Evolutionary conservation across 2,113 vertebrate species (phyloP), one percentile per base, ranked within the genome.

Genomic region (Lampris incognitus): DNA sequence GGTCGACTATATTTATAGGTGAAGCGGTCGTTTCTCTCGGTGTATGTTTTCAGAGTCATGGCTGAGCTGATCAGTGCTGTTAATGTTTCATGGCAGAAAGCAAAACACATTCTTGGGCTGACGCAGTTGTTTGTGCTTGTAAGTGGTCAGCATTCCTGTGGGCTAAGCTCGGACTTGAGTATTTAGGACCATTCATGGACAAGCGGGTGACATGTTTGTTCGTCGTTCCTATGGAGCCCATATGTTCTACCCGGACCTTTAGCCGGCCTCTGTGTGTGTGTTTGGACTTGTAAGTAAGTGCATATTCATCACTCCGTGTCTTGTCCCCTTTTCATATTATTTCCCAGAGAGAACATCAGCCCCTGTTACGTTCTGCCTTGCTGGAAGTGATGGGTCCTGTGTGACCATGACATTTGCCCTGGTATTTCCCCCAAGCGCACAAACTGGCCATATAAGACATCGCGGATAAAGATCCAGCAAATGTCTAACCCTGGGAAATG

Each of bases 101-200:
- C n/a, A 41, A 36, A 37, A 10, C 68, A 48, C 39, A 9, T 55
- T 8, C 1, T 9, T 42, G 0, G 9, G 5, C 54, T 40, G 39
- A 73, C 52, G 66, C 75, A 69, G 52, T 52, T 3, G 51, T 76
- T 72, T 86, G 66, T 55, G 80, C 78, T 85, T 79, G 65, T 71
- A 66, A 82, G 66, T 1, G 39, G 4, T 2, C 39, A 46, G n/a
- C 74, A 63, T 87, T 88, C 70, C 76, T 68, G 39, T 38, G 37
- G 56, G 1, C 40, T 59, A 3, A 66, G 10, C 58, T 77, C 68
- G 76, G 7, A 9, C 66, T 2, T 73, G 58, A 66, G 63, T 52
- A 36, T 73, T 81, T n/a, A 39, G 90, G 85, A 76, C 91, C 84
- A 69, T 90, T 65, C 75, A 89, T 90, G 91, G 89, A 70, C 40